phyloP scores from a whole-genome alignment of 1,140 invertebrate genomes.

The Megathymus violae region DNA sequence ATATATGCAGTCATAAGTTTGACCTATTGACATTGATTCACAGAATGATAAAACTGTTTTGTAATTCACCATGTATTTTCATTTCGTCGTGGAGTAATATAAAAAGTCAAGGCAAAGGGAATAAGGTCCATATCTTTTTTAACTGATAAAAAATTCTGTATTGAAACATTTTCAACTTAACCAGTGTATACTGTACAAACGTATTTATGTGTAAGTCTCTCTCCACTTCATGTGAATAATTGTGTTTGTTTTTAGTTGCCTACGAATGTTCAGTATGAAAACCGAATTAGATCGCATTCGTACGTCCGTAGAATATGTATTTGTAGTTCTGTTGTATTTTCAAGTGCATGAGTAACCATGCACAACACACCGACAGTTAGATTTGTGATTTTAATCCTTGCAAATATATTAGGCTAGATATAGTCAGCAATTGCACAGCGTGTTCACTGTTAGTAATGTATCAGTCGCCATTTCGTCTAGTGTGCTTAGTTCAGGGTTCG shows the following conservation, averaged over 20 bases:
- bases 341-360: conserved; percentile 39
- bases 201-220: background rate
- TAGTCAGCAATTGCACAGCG: conserved; percentile 40
- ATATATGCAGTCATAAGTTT: no score
- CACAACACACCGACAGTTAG: conserved; percentile 34
- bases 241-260: background rate
- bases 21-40: conserved; percentile 9
- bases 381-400: conserved; percentile 38
- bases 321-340: conserved; percentile 30
- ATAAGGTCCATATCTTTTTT: background rate
- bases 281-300: background rate
- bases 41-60: background rate
- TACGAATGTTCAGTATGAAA: conserved; percentile 4
- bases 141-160: background rate
- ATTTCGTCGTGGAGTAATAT: background rate
- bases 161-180: background rate
- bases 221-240: background rate
- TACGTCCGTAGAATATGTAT: conserved; percentile 26
- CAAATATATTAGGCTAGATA: conserved; percentile 64
- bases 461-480: background rate
- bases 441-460: background rate
- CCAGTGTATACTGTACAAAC: background rate
- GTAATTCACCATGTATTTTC: no score
- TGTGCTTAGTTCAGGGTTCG: background rate
- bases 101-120: background rate